Conservation (phyloP, 1,140 invertebrate genomes). For the Drosophila santomea region DNA sequence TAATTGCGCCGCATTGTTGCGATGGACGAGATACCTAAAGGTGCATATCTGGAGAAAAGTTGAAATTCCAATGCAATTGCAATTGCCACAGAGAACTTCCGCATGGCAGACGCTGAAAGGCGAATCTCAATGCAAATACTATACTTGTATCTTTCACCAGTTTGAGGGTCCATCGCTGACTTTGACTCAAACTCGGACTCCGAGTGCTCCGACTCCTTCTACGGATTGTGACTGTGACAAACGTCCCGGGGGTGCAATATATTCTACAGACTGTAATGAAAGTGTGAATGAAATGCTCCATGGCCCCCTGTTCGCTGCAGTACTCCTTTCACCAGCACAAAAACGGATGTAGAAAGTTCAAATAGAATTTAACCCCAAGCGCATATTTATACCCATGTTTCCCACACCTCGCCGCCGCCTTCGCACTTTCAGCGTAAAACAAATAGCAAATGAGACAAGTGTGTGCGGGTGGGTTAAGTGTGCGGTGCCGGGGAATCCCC, state of each 20-base stretch:
- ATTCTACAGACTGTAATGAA: slow-evolving; percentile 68
- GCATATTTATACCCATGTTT: slow-evolving; percentile 70
- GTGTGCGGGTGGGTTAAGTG: slow-evolving; percentile 27
- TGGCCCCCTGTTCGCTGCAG: background rate
- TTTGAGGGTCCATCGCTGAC: slow-evolving; percentile 44
- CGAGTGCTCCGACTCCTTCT: background rate
- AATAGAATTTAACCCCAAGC: slow-evolving; percentile 78
- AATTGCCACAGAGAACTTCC: slow-evolving; percentile 38
- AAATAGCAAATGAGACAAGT: slow-evolving; percentile 58
- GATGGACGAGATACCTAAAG: slow-evolving; percentile 44
- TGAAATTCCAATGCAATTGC: slow-evolving; percentile 44
- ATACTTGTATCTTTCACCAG: background rate
- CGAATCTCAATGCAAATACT: slow-evolving; percentile 37
- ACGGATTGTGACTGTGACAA: slow-evolving; percentile 66
- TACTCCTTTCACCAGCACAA: slow-evolving; percentile 31
- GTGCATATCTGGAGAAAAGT: slow-evolving; percentile 27
- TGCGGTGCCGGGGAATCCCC: slow-evolving; percentile 11
- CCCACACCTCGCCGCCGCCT: background rate
- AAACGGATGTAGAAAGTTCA: slow-evolving; percentile 67
- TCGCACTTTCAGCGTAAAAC: slow-evolving; percentile 39
- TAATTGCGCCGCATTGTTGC: slow-evolving; percentile 70
- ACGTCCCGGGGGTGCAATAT: slow-evolving; percentile 74
- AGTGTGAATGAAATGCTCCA: slow-evolving; percentile 67
- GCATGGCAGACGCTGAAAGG: slow-evolving; percentile 35
- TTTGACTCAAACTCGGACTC: slow-evolving; percentile 23